Conservation (phyloP, 2,113 vertebrate genomes). For the Callospermophilus lateralis region DNA sequence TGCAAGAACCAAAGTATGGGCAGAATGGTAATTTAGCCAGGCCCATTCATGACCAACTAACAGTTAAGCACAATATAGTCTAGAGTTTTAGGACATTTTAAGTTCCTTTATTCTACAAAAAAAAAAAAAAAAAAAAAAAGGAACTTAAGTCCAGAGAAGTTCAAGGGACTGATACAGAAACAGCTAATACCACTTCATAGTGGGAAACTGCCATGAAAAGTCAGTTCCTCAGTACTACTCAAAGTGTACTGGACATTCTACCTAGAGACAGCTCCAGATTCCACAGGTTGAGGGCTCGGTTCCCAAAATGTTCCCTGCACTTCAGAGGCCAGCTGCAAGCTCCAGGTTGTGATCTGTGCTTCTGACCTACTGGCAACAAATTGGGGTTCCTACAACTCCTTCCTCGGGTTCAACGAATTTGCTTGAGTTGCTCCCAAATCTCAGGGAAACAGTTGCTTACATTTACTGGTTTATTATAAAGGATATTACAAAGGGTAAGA, state of each 20-base stretch:
- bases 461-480: background rate
- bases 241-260: background rate
- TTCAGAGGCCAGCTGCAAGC: background rate
- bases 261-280: background rate
- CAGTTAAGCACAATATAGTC: background rate
- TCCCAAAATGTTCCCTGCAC: background rate
- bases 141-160: background rate
- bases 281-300: background rate
- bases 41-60: background rate
- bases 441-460: background rate
- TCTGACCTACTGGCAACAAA: background rate
- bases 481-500: background rate
- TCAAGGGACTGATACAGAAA: background rate
- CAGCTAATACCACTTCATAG: background rate
- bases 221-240: background rate
- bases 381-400: background rate
- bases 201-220: background rate
- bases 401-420: background rate
- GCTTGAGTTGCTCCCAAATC: background rate
- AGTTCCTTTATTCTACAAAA: conserved; percentile 23
- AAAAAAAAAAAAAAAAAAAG: background rate
- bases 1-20: background rate
- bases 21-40: background rate
- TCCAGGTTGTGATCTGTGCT: background rate
- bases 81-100: background rate